Evolutionary conservation across 2,797 vertebrate species (phyloP), one percentile per base, ranked within the genome.

Genomic region (Syngnathus acus): DNA sequence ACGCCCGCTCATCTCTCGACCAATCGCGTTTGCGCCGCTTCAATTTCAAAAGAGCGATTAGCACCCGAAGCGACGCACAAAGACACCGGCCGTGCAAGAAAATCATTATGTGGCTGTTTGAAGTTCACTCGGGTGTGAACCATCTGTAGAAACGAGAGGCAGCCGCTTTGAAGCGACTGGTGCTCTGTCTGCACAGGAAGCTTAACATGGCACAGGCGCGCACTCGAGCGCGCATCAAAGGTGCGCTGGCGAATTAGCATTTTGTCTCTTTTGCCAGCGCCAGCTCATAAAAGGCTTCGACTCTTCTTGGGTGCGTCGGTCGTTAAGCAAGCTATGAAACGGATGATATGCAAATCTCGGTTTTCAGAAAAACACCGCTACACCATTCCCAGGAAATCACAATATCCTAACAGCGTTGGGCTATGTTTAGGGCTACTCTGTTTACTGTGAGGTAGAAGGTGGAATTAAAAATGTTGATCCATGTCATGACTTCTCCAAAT

Each of bases 151-250:
- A 62, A 62, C 11, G 42, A 62, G 45, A 64, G 45, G 40, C 61
- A 69, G 72, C 83, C 40, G 65, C 82, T 89, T 89, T 87, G 80
- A 88, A 84, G 83, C 79, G 77, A 79, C 80, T 76, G 67, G 51
- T 74, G 75, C 60, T 43, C 69, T 67, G 42, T 70, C 78, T 73
- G 45, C 42, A 26, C 60, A 45, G 40, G 5, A 45, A 43, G 71
- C 72, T 64, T 68, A 76, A 77, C 77, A 77, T 80, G 65, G 74
- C 61, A 65, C 68, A 68, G 67, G 58, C 47, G 45, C 64, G 26
- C 37, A 68, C 55, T 53, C 67, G 68, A 48, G 58, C 13, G 40
- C 42, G 50, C 67, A 71, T 68, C 40, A 68, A 63, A 58, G 55
- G 69, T 74, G 64, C 64, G 38, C 45, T 58, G 63, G 37, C 42